Evolutionary conservation across 2,797 vertebrate species (phyloP).

Genomic region (Labroides dimidiatus): DNA sequence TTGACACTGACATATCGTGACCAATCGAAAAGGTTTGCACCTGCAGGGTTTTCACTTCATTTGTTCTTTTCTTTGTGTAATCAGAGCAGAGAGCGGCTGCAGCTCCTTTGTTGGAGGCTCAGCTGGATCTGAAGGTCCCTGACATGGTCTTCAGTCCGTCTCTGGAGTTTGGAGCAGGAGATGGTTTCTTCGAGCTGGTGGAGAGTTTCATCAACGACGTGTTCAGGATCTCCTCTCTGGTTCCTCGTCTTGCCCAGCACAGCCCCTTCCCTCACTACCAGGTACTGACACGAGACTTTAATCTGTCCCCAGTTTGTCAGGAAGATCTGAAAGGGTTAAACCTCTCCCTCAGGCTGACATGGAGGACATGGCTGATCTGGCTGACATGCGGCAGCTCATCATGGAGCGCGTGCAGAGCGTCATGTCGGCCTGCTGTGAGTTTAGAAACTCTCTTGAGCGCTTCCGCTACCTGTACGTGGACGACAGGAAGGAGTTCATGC

Average conservation of each 20-base stretch:
- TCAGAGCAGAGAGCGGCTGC: conserved; percentile 83
- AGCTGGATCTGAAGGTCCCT: conserved; percentile 87
- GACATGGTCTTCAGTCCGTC: conserved; percentile 91
- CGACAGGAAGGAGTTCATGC: conserved; percentile 88
- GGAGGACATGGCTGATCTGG: conserved; percentile 87
- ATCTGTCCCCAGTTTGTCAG: neutral
- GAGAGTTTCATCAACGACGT: conserved; percentile 87
- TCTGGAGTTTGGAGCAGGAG: conserved; percentile 82
- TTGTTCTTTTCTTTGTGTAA: neutral
- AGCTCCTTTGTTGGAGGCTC: conserved; percentile 89
- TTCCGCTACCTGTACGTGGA: conserved; percentile 90
- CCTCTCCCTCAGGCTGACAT: conserved; percentile 85
- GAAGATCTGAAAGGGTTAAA: neutral
- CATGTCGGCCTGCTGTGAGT: conserved; percentile 77
- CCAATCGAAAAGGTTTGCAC: too few species aligned
- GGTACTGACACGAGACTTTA: conserved; percentile 76
- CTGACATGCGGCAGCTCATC: conserved; percentile 79
- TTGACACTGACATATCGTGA: too few species aligned
- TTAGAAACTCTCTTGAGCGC: conserved; percentile 81
- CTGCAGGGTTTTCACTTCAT: neutral
- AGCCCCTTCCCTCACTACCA: conserved; percentile 87
- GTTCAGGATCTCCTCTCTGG: conserved; percentile 87
- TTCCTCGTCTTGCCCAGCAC: conserved; percentile 86
- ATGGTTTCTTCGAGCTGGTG: conserved; percentile 87
- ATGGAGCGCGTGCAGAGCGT: conserved; percentile 78